Conservation (phyloP, 2,797 vertebrate species). For the Peromyscus melanophrys region DNA sequence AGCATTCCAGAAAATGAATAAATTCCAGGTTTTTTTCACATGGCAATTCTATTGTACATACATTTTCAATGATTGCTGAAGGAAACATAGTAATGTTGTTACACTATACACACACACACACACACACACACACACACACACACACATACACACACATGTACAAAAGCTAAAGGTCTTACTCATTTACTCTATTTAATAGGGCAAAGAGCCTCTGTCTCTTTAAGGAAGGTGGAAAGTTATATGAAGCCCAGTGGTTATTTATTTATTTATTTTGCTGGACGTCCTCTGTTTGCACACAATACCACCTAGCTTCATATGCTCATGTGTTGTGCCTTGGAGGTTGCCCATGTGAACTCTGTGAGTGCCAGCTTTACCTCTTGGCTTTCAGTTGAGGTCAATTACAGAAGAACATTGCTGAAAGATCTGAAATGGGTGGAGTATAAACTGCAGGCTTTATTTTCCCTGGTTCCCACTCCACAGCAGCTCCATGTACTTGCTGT, state of each 20-base stretch:
- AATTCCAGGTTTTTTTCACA: background rate
- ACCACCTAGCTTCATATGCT: background rate
- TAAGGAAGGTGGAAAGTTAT: slow-evolving; percentile 3
- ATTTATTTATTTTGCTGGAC: background rate
- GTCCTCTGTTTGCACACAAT: background rate
- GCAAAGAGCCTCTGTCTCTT: slow-evolving; percentile 5
- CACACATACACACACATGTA: background rate
- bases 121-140: too few species aligned
- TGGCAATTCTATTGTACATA: slow-evolving; percentile 35
- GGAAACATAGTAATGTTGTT: background rate
- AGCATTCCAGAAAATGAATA: slow-evolving; percentile 52
- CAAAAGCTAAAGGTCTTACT: background rate
- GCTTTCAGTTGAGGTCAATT: slow-evolving; percentile 10
- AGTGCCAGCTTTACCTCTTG: background rate
- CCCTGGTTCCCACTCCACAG: background rate
- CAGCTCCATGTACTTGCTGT: background rate
- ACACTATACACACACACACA: too few species aligned
- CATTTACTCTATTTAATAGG: background rate
- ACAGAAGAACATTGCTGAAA: background rate
- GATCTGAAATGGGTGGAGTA: background rate
- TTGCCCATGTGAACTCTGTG: slow-evolving; percentile 7
- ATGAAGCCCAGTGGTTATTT: background rate
- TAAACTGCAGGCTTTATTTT: background rate
- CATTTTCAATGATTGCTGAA: slow-evolving; percentile 46
- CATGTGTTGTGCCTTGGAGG: background rate